A percentile compares a stretch with the other conserved stretches of the same genome.
phyloP scores from a whole-genome alignment of 2,888 invertebrate species.

The Eristalis intricaria region DNA sequence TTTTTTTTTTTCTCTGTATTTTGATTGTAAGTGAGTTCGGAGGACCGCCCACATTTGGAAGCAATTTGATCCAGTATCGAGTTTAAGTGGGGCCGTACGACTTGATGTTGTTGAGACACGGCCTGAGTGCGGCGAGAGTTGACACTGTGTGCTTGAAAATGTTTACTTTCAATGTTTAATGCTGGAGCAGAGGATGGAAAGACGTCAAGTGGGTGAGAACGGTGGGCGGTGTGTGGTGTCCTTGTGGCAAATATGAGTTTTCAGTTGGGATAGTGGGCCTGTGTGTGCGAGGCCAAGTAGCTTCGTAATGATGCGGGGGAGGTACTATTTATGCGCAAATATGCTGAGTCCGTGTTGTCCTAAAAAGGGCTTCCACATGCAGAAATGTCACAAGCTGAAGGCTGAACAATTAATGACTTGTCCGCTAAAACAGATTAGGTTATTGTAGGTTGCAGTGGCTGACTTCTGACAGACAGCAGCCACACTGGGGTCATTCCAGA shows the following conservation, averaged over 20 bases:
- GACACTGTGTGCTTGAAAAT: constrained; percentile 47
- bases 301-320: background rate
- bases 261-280: constrained; percentile 28
- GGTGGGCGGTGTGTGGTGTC: background rate
- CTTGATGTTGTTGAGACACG: constrained; percentile 1
- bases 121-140: background rate
- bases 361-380: too few species aligned
- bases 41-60: constrained; percentile 47
- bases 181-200: constrained; percentile 21
- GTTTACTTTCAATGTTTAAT: constrained; percentile 53
- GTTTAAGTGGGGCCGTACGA: constrained; percentile 50
- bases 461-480: too few species aligned
- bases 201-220: constrained; percentile 40
- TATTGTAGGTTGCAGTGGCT: too few species aligned
- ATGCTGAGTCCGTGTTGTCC: too few species aligned
- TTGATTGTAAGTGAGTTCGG: constrained; percentile 53
- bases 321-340: too few species aligned
- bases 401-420: too few species aligned
- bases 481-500: too few species aligned
- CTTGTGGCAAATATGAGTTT: constrained; percentile 16
- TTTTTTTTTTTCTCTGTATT: constrained; percentile 5
- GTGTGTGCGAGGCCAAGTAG: background rate
- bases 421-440: too few species aligned
- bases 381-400: too few species aligned
- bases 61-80: constrained; percentile 45